A percentile compares a stretch with the other conserved stretches of the same genome.
Conservation (phyloP, 2,797 vertebrate species). For the Hippocampus kuda region DNA sequence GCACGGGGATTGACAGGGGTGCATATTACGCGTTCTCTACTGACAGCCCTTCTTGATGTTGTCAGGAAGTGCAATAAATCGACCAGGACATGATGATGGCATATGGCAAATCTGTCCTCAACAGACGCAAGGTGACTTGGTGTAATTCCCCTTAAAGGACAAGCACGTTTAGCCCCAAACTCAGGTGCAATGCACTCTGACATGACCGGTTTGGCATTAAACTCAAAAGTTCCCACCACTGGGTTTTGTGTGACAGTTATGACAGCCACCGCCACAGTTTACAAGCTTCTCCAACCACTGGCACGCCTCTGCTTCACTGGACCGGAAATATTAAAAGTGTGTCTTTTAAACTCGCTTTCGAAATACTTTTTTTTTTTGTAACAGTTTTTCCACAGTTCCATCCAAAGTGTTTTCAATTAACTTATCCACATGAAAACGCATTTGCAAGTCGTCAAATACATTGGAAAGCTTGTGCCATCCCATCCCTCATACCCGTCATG, state of each 20-base stretch:
- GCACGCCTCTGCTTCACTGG: not conserved
- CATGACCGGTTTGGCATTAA: not conserved
- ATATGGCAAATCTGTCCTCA: conserved; percentile 14
- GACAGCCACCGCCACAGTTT: not conserved
- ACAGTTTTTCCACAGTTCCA: not conserved
- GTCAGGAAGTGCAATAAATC: conserved; percentile 24
- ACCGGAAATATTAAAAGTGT: not conserved
- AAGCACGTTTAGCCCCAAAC: not conserved
- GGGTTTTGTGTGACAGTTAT: conserved; percentile 3
- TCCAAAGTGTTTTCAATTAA: not conserved
- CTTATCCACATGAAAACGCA: not conserved
- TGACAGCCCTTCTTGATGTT: conserved; percentile 26
- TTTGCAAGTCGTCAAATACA: not conserved
- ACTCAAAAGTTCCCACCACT: not conserved
- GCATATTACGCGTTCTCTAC: conserved; percentile 34
- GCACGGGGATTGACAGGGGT: conserved; percentile 32
- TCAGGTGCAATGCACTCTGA: conserved; percentile 1
- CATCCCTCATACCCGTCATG: not conserved
- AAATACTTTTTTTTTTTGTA: not conserved
- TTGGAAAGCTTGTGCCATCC: not conserved
- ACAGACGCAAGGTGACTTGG: conserved; percentile 11
- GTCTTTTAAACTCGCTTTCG: not conserved
- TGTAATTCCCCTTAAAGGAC: conserved; percentile 1
- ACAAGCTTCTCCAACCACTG: not conserved
- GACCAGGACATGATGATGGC: conserved; percentile 21